These are phyloP conservation scores for Luidia sarsii DNA, from an alignment of 53 echinoderm and acorn worm species.

Conservation along the genomic window DNA sequence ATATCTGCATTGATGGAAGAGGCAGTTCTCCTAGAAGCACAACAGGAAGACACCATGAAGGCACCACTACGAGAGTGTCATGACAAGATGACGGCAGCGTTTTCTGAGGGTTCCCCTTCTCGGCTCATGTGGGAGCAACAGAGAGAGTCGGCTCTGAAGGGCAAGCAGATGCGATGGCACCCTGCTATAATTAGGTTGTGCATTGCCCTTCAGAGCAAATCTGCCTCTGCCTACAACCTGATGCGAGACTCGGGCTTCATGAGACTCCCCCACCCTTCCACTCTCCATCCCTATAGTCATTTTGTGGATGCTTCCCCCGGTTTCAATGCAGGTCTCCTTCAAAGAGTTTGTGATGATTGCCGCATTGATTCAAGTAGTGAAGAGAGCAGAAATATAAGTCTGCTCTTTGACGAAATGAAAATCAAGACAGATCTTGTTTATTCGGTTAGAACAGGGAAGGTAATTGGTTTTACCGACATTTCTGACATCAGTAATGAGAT, in stretches of 20 bases:
- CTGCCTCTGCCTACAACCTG: constrained; percentile 19
- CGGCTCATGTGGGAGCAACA: constrained; percentile 61
- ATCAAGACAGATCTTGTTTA: constrained; percentile 35
- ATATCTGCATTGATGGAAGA: too few species aligned
- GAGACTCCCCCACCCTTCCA: too few species aligned
- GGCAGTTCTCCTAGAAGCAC: too few species aligned
- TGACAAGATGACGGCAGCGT: too few species aligned
- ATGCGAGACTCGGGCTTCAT: too few species aligned
- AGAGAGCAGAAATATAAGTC: constrained; percentile 1
- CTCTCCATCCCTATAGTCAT: constrained; percentile 44
- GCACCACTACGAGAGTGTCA: too few species aligned
- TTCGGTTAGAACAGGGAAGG: constrained; percentile 34
- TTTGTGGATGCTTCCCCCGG: constrained; percentile 31
- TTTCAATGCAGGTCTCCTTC: constrained; percentile 14
- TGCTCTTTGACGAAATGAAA: constrained; percentile 65
- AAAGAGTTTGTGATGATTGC: not conserved
- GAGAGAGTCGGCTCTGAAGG: too few species aligned
- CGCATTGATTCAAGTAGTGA: not conserved
- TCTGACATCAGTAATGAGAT: constrained; percentile 28
- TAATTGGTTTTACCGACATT: constrained; percentile 40
- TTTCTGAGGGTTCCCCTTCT: constrained; percentile 12
- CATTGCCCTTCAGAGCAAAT: too few species aligned
- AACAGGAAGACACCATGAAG: too few species aligned
- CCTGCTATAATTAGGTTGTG: too few species aligned
- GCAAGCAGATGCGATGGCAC: too few species aligned